phyloP scores from a whole-genome alignment of 2,113 vertebrate species.

The Scartelaos histophorus region DNA sequence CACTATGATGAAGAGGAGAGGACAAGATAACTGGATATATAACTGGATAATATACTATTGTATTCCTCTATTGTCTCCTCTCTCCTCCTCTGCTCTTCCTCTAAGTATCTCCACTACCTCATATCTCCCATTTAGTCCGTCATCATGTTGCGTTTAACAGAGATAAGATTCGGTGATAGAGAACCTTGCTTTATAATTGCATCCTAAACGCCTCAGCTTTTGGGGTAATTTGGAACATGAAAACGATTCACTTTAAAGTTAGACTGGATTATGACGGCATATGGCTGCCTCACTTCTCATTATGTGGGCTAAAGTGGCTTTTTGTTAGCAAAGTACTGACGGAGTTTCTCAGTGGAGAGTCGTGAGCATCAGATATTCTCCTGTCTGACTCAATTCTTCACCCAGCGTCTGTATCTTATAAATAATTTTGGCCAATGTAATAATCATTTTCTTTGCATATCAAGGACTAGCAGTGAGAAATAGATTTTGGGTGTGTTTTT shows the following conservation, averaged over 20 bases:
- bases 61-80: slow-evolving; percentile 3
- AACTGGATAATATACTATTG: slow-evolving; percentile 1
- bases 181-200: slow-evolving; percentile 2
- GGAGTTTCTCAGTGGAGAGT: not conserved
- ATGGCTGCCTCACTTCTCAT: slow-evolving; percentile 1
- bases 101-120: not conserved
- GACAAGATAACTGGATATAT: not conserved
- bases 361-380: not conserved
- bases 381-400: not conserved
- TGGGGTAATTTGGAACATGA: not conserved
- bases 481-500: too few relatives aligned
- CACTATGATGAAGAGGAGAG: slow-evolving; percentile 6
- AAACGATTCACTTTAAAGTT: slow-evolving; percentile 5
- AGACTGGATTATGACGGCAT: slow-evolving; percentile 5
- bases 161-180: not conserved
- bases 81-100: not conserved
- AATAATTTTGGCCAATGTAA: not conserved
- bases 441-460: too few relatives aligned
- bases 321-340: not conserved
- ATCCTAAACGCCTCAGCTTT: not conserved
- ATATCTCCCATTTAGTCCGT: not conserved
- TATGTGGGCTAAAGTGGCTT: slow-evolving; percentile 7
- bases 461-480: too few relatives aligned
- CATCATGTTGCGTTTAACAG: not conserved
- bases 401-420: not conserved